These are phyloP conservation scores for Euschistus heros DNA, from an alignment of 1,140 invertebrate genomes.

Conservation along the genomic window DNA sequence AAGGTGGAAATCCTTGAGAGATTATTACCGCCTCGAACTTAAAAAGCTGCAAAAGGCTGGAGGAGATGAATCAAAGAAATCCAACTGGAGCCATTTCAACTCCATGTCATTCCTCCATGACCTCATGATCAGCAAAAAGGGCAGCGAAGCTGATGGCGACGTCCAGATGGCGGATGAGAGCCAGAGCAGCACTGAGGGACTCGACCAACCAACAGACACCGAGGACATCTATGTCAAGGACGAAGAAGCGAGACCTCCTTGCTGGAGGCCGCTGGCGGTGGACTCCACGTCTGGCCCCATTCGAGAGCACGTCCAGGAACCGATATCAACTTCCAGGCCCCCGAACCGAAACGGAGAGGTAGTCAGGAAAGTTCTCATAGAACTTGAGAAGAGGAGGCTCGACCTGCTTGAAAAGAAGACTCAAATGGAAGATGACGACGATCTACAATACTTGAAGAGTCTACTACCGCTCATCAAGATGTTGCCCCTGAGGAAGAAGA, in stretches of 20 bases:
- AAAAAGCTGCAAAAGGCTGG: not conserved
- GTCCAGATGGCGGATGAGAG: not conserved
- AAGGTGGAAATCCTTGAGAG: constrained; percentile 6
- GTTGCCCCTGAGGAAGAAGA: not conserved
- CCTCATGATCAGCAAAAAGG: not conserved
- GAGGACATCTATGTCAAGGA: too few relatives aligned
- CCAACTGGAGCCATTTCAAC: not conserved
- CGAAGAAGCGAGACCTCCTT: too few relatives aligned
- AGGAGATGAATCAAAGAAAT: not conserved
- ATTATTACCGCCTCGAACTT: constrained; percentile 4
- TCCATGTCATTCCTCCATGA: constrained; percentile 2
- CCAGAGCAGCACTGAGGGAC: not conserved
- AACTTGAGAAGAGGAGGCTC: not conserved
- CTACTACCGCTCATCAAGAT: not conserved
- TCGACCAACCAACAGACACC: too few relatives aligned
- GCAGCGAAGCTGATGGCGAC: not conserved
- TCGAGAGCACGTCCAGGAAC: too few relatives aligned
- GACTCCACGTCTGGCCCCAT: too few relatives aligned
- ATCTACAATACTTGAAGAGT: not conserved
- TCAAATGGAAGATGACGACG: not conserved
- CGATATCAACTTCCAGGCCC: too few relatives aligned
- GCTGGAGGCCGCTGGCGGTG: too few relatives aligned
- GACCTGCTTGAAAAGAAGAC: not conserved
- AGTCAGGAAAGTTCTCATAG: not conserved
- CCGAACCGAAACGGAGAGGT: too few relatives aligned